Evolutionary conservation across 1,140 invertebrate species (phyloP), one percentile per base, ranked within the genome.

Genomic region (Drosophila mojavensis): DNA sequence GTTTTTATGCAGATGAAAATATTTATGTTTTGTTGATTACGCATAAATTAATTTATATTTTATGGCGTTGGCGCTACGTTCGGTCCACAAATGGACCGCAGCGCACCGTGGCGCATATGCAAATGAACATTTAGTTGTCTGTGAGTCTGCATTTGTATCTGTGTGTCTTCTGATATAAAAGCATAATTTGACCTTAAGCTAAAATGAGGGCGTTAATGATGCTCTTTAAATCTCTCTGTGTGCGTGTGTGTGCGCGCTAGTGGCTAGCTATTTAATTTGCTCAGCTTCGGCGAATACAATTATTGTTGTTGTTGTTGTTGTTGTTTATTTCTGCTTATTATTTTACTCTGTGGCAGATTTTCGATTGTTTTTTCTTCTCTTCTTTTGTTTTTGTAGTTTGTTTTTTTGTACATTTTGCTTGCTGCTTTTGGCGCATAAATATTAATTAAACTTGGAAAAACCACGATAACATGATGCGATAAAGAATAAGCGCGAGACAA

Each of bases 31-130:
- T 89, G 84, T 89, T 89, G 84, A 89, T 89, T 89, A 85, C 84
- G 84, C 84, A 89, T 89, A 89, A 89, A 89, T 89, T 89, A 89
- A 89, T 89, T 89, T 89, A 89, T 89, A 89, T 89, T 89, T 89
- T 89, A 89, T 89, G 78, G 84, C 84, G 84, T 89, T 88, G 84
- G 83, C 83, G 84, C 84, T 88, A 78, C 72, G 69, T 88, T 86
- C 75, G 67, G 70, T 88, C 83, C 84, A 89, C 84, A 89, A 88
- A 89, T 89, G 83, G 83, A 80, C 86, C 83, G 79, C 63, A 67
- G 60, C 68, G 30, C 72, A 20, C 30, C 64, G 60, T 30, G 15
- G 64, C 61, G 61, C 70, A 68, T 81, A 84, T 84, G 81, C 81
- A 84, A 84, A 84, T 84, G 45, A 50, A n/a, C 65, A 55, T 58